A percentile compares a stretch with the other conserved stretches of the same genome.
These are phyloP conservation scores for Clamator glandarius DNA, from an alignment of 2,797 vertebrate species.

Conservation along the genomic window DNA sequence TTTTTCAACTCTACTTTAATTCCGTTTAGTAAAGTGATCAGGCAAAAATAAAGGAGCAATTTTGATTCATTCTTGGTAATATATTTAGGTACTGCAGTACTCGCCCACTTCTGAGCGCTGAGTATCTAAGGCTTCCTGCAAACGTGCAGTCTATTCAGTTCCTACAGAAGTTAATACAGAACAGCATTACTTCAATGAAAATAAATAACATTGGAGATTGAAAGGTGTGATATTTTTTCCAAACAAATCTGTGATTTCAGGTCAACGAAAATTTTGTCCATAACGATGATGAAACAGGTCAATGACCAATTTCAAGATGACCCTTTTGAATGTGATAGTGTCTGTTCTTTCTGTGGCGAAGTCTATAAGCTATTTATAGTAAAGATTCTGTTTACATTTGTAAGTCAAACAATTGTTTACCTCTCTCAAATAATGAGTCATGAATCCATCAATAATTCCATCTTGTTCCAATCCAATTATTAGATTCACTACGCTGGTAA, in stretches of 20 bases:
- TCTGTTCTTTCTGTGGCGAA: neutral
- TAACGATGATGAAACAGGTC: neutral
- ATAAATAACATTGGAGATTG: neutral
- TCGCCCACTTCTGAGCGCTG: neutral
- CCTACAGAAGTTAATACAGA: neutral
- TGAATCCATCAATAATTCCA: conserved; percentile 93
- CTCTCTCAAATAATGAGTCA: conserved; percentile 93
- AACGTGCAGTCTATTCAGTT: neutral
- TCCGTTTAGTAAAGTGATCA: neutral
- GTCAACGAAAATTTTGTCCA: neutral
- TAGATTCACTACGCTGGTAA: conserved; percentile 92
- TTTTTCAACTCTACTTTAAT: conserved; percentile 43
- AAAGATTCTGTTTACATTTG: neutral
- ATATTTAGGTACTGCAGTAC: neutral
- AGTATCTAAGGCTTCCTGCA: neutral
- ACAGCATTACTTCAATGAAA: neutral
- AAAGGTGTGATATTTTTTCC: neutral
- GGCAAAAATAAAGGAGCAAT: neutral
- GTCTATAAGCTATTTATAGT: neutral
- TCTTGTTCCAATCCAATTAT: conserved; percentile 95
- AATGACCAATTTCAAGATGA: neutral
- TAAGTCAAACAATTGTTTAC: conserved; percentile 60
- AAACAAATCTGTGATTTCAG: neutral
- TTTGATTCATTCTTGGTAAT: neutral
- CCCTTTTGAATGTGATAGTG: neutral